phyloP scores from a whole-genome alignment of 2,888 invertebrate genomes.

The Nomada fabriciana region DNA sequence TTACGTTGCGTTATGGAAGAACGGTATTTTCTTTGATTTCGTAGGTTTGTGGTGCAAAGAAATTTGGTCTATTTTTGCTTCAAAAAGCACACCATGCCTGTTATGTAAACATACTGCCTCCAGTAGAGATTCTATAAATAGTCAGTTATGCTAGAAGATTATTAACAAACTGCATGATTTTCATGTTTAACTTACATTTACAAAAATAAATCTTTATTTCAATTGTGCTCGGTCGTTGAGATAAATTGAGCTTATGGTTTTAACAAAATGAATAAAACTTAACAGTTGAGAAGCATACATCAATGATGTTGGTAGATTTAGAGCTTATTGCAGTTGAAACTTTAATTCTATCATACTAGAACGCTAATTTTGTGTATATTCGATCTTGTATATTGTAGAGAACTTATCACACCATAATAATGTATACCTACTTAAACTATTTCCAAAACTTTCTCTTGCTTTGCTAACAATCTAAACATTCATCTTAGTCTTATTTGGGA shows the following conservation, averaged over 20 bases:
- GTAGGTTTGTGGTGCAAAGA: constrained; percentile 47
- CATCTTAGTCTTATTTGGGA: constrained; percentile 30
- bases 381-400: constrained; percentile 67
- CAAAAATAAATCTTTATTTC: constrained; percentile 47
- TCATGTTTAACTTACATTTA: constrained; percentile 44
- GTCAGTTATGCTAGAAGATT: constrained; percentile 36
- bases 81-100: constrained; percentile 32
- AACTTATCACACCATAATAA: constrained; percentile 66
- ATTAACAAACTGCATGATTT: constrained; percentile 43
- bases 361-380: constrained; percentile 63
- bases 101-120: constrained; percentile 59
- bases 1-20: constrained; percentile 40
- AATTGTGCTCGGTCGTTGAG: constrained; percentile 37
- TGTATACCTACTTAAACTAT: constrained; percentile 55
- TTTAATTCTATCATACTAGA: constrained; percentile 54
- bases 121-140: constrained; percentile 51
- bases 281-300: constrained; percentile 46
- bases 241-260: constrained; percentile 51
- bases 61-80: constrained; percentile 50
- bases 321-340: constrained; percentile 56
- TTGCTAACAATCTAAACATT: constrained; percentile 47
- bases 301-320: constrained; percentile 51
- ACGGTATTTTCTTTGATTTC: constrained; percentile 40
- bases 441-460: constrained; percentile 42
- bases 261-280: constrained; percentile 46